Conservation (phyloP, 2,113 vertebrate genomes). For the Anhinga rufa region DNA sequence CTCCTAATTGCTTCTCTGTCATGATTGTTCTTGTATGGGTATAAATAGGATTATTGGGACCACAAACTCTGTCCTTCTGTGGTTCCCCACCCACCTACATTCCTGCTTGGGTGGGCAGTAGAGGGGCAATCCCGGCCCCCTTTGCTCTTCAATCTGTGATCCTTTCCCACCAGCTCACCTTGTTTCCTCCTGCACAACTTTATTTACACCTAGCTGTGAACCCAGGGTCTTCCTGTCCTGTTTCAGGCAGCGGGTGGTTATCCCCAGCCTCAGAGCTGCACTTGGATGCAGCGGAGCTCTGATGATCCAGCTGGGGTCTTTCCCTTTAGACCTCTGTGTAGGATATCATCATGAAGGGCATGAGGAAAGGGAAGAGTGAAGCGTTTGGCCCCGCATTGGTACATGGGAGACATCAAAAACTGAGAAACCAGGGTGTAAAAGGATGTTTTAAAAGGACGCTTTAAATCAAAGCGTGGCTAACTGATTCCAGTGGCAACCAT, state of each 20-base stretch:
- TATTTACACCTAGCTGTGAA: neutral
- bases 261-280: neutral
- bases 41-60: neutral
- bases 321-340: neutral
- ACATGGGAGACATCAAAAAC: neutral
- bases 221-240: neutral
- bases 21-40: neutral
- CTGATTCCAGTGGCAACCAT: neutral
- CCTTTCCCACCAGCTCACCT: neutral
- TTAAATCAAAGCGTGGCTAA: neutral
- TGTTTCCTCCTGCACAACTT: neutral
- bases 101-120: neutral
- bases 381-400: neutral
- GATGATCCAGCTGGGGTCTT: neutral
- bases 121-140: neutral
- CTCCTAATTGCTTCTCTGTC: neutral
- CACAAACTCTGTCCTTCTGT: accelerated
- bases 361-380: neutral
- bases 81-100: neutral
- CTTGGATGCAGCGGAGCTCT: neutral
- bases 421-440: neutral
- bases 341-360: neutral
- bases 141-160: neutral
- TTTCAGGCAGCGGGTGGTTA: neutral
- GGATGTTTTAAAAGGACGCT: neutral